These are phyloP conservation scores for Andrena flavipes DNA, from an alignment of 2,888 invertebrate species.

Conservation along the genomic window DNA sequence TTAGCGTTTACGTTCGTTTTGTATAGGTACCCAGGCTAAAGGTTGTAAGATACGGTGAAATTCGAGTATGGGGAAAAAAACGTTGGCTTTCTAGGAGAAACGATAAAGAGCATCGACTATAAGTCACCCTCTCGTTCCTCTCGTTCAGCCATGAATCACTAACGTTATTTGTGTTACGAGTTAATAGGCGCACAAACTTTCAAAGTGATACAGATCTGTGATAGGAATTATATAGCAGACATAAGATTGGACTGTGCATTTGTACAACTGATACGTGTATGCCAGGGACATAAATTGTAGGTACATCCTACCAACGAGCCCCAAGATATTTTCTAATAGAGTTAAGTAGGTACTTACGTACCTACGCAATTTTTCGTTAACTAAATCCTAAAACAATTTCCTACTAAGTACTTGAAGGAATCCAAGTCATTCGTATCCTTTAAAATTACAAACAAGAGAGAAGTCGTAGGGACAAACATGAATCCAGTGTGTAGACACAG, in stretches of 20 bases:
- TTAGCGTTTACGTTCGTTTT: conserved; percentile 56
- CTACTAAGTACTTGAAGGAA: too few species aligned
- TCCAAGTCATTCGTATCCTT: too few species aligned
- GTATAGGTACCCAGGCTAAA: conserved; percentile 63
- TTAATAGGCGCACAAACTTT: not conserved
- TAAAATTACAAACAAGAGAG: too few species aligned
- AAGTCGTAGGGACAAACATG: too few species aligned
- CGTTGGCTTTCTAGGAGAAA: conserved; percentile 33
- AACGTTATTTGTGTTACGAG: not conserved
- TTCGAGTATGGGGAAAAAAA: conserved; percentile 49
- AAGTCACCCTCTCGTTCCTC: conserved; percentile 19
- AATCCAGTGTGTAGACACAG: too few species aligned
- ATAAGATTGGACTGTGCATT: not conserved
- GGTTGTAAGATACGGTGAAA: conserved; percentile 68
- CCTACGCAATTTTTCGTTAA: too few species aligned
- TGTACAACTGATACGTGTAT: too few species aligned
- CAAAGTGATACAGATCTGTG: not conserved
- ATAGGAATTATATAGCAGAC: not conserved
- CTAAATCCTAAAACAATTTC: too few species aligned
- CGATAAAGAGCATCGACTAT: conserved; percentile 49
- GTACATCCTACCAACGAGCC: too few species aligned
- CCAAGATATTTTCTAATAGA: too few species aligned
- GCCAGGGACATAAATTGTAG: too few species aligned
- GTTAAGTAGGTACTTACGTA: too few species aligned
- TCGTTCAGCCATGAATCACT: conserved; percentile 8